phyloP scores from a whole-genome alignment of 2,113 vertebrate species.

The Triplophysa rosa region DNA sequence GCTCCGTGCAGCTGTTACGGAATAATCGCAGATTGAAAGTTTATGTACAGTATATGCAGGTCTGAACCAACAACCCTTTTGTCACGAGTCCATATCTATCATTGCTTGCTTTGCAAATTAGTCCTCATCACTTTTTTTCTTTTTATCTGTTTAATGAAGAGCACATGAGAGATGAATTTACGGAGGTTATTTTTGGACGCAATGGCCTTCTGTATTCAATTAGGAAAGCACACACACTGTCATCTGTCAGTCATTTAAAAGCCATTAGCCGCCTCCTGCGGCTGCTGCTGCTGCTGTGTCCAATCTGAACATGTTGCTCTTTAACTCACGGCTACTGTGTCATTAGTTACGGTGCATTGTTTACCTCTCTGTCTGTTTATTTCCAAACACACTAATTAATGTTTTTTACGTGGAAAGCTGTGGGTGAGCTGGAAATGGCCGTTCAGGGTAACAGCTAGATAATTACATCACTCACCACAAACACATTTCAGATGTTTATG shows the following conservation, averaged over 20 bases:
- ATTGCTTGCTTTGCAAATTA: conserved; percentile 6
- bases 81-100: background rate
- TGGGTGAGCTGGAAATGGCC: conserved; percentile 18
- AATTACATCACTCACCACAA: conserved; percentile 8
- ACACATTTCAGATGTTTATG: conserved; percentile 23
- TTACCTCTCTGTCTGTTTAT: conserved; percentile 25
- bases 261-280: conserved; percentile 39
- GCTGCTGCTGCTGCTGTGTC: conserved; percentile 36
- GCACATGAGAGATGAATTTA: background rate
- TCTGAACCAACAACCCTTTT: background rate
- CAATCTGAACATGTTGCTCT: conserved; percentile 41
- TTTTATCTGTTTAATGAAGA: background rate
- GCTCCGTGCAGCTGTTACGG: background rate
- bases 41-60: too few species aligned
- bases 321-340: background rate
- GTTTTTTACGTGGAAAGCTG: conserved; percentile 22
- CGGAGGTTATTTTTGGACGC: conserved; percentile 32
- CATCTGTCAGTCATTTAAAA: conserved; percentile 47
- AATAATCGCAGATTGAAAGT: background rate
- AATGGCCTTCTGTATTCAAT: conserved; percentile 43
- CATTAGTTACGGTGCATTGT: conserved; percentile 23
- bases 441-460: background rate
- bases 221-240: conserved; percentile 27
- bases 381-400: conserved; percentile 40
- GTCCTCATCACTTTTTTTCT: conserved; percentile 7